phyloP scores from a whole-genome alignment of 1,140 invertebrate genomes.

The Polypedilum pembai region DNA sequence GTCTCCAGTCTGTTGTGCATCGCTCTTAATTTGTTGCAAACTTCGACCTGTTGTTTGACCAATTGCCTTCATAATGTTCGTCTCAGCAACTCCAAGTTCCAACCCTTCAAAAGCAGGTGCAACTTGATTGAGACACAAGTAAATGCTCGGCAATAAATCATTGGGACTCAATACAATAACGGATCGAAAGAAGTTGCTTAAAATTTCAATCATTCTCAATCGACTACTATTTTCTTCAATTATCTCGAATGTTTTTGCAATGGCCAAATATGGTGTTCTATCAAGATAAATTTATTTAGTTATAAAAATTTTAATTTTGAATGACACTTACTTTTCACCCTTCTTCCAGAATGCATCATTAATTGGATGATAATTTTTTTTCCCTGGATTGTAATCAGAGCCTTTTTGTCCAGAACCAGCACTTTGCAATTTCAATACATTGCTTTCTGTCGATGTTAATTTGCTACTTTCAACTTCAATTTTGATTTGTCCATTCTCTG shows the following conservation, averaged over 20 bases:
- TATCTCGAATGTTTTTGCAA: conserved; percentile 81
- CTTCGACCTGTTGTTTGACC: conserved; percentile 85
- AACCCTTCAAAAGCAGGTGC: conserved; percentile 88
- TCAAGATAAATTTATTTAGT: conserved; percentile 35
- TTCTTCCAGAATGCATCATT: conserved; percentile 79
- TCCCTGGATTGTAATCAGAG: conserved; percentile 66
- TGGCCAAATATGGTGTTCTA: conserved; percentile 86
- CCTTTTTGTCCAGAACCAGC: conserved; percentile 34
- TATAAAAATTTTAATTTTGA: conserved; percentile 22
- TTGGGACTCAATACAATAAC: conserved; percentile 80
- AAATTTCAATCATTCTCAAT: conserved; percentile 89
- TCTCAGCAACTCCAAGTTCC: conserved; percentile 90
- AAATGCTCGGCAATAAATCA: conserved; percentile 84
- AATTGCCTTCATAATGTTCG: conserved; percentile 88
- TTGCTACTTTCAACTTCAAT: not conserved
- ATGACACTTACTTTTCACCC: conserved; percentile 56
- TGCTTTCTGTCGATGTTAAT: not conserved
- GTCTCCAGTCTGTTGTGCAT: conserved; percentile 75
- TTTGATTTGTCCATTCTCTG: not conserved
- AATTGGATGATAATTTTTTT: conserved; percentile 79
- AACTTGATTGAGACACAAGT: conserved; percentile 91
- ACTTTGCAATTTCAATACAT: not conserved
- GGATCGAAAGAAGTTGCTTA: conserved; percentile 91
- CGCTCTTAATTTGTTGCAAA: conserved; percentile 76
- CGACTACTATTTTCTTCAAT: conserved; percentile 86